Evolutionary conservation across 2,888 invertebrate genomes (phyloP).

Genomic region (Drosophila prolongata): DNA sequence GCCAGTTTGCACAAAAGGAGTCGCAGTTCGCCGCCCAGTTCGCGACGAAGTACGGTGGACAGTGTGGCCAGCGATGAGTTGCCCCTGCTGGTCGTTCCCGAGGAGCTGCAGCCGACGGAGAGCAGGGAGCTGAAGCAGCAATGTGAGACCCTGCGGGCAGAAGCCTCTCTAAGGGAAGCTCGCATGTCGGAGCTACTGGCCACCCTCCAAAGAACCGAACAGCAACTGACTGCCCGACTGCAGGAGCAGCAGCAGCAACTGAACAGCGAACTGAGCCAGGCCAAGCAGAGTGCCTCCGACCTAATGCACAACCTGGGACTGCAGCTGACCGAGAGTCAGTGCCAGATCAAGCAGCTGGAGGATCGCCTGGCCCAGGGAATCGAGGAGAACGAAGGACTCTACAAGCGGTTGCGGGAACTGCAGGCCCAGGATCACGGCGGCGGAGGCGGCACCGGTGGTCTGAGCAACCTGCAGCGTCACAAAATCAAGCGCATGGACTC

Average conservation of each 20-base stretch:
- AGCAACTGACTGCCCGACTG: slow-evolving; percentile 89
- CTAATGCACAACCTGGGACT: slow-evolving; percentile 89
- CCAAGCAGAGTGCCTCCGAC: slow-evolving; percentile 89
- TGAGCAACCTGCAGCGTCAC: slow-evolving; percentile 82
- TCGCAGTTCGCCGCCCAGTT: slow-evolving; percentile 87
- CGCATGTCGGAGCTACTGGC: slow-evolving; percentile 91
- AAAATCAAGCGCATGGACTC: slow-evolving; percentile 89
- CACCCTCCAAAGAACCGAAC: slow-evolving; percentile 91
- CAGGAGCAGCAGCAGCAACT: slow-evolving; percentile 88
- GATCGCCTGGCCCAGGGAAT: slow-evolving; percentile 88
- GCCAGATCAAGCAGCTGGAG: slow-evolving; percentile 84
- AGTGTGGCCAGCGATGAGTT: slow-evolving; percentile 85
- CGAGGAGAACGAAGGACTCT: slow-evolving; percentile 91
- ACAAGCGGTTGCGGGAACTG: slow-evolving; percentile 89
- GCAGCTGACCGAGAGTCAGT: slow-evolving; percentile 89
- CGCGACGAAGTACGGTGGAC: slow-evolving; percentile 87
- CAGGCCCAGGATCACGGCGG: slow-evolving; percentile 85
- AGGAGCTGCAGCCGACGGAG: slow-evolving; percentile 82
- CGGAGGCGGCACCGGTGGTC: slow-evolving; percentile 65
- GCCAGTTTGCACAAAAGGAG: slow-evolving; percentile 86
- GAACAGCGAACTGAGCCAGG: slow-evolving; percentile 88
- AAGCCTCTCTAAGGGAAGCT: slow-evolving; percentile 89
- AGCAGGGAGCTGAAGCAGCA: slow-evolving; percentile 89
- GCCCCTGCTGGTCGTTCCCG: slow-evolving; percentile 80
- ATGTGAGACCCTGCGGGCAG: slow-evolving; percentile 89